Base-by-base conservation (phyloP, 1,140 invertebrate species). In the Atta colombica region DNA sequence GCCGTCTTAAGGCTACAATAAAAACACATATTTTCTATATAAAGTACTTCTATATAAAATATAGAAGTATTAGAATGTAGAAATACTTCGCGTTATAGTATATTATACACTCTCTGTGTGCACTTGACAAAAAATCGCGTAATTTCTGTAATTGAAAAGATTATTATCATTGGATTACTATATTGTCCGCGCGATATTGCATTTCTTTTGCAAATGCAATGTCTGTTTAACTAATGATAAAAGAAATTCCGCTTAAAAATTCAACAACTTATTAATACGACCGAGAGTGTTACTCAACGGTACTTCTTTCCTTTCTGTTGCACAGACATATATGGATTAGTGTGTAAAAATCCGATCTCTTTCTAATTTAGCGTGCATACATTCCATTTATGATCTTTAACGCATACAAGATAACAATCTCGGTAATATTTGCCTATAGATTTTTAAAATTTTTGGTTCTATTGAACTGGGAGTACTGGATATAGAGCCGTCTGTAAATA, bases 131-230 rank as follows among this genome's bases (percentile, higher is more conserved):
- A 84, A 82, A 28, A 45, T 31, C 35, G 16, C 25, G 5, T 21
- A 63, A 63, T 77, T 63, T 3, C 35, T 61, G 21, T 3, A 21
- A 21, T 35, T 51, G 0, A 7, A 18, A 80, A 39, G 58, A 60
- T 31, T 25, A 25, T 65, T 39, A 77, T 77, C 16, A 65, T 90
- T 86, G 66, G 72, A 90, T 88, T 72, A 75, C 89, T 90, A 90
- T 77, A 86, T 66, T 53, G 61, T 82, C 21, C 66, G 49, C n/a
- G 10, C 25, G 65, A 90, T 45, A 77, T 55, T 72, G 35, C 68
- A 82, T 49, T 58, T 18, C 10, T 49, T 45, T n/a, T 25, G 65
- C 63, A 25, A 53, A 81, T 63, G 74, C 28, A 51, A 80, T 53
- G 66, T 1, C 21, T 74, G 28, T 53, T 31, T 78, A 82, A 69